Evolutionary conservation across 2,888 invertebrate species (phyloP).

Genomic region (Drosophila paramelanica): DNA sequence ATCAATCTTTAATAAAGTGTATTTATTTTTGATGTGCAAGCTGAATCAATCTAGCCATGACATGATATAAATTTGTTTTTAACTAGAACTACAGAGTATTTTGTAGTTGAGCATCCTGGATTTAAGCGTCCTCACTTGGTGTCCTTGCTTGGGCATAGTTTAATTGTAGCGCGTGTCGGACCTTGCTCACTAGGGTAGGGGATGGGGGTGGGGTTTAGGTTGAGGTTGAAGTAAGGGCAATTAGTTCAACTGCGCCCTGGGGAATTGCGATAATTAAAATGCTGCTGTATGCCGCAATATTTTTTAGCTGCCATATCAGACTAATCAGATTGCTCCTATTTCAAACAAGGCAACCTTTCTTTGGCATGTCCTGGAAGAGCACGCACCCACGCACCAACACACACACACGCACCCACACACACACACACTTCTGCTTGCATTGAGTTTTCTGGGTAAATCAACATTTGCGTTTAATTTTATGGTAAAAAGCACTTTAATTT

Average conservation of each 20-base stretch:
- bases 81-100: not conserved
- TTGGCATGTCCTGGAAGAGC: slow-evolving; percentile 27
- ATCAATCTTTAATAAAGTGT: too few relatives aligned
- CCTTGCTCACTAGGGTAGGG: slow-evolving; percentile 5
- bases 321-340: slow-evolving; percentile 78
- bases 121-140: not conserved
- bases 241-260: slow-evolving; percentile 75
- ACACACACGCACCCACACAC: slow-evolving; percentile 1
- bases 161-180: slow-evolving; percentile 74
- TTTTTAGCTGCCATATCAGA: slow-evolving; percentile 69
- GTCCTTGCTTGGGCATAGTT: slow-evolving; percentile 67
- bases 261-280: slow-evolving; percentile 79
- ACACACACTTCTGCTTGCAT: not conserved
- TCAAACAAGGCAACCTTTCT: slow-evolving; percentile 53
- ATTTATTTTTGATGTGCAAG: not conserved
- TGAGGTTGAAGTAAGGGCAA: slow-evolving; percentile 53
- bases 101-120: not conserved
- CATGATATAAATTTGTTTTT: too few relatives aligned
- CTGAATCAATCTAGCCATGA: too few relatives aligned
- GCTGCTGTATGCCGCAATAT: slow-evolving; percentile 75
- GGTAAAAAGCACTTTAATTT: slow-evolving; percentile 79
- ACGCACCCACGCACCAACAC: not conserved
- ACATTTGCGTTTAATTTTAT: slow-evolving; percentile 79
- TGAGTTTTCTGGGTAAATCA: slow-evolving; percentile 50
- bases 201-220: not conserved